These are phyloP conservation scores for Cephus pulcher DNA, from an alignment of 2,888 invertebrate genomes.

Conservation along the genomic window DNA sequence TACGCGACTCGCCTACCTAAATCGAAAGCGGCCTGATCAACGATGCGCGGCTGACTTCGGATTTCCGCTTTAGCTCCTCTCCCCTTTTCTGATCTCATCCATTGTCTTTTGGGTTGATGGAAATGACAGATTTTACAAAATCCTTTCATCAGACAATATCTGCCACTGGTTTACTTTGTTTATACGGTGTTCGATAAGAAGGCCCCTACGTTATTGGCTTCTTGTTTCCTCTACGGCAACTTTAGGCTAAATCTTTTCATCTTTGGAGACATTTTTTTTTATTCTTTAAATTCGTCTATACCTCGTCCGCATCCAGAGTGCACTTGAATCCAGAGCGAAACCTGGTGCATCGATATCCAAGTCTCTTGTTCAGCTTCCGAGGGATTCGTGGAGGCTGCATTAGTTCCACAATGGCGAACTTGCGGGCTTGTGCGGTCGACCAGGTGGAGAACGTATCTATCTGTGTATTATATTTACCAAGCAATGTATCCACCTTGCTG, in stretches of 20 bases:
- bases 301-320: background rate
- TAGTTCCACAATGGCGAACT: background rate
- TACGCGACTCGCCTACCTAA: slow-evolving; percentile 56
- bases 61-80: slow-evolving; percentile 9
- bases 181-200: background rate
- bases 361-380: background rate
- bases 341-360: background rate
- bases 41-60: slow-evolving; percentile 10
- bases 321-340: background rate
- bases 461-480: background rate
- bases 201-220: background rate
- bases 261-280: background rate
- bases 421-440: background rate
- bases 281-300: background rate
- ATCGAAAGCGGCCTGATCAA: slow-evolving; percentile 51
- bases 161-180: background rate
- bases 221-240: background rate
- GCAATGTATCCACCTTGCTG: background rate
- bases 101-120: slow-evolving; percentile 48
- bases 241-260: background rate
- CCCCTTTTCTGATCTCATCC: slow-evolving; percentile 38
- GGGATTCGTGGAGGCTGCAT: background rate
- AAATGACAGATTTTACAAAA: slow-evolving; percentile 39
- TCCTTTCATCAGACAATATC: background rate
- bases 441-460: background rate